These are phyloP conservation scores for Perognathus longimembris DNA, from an alignment of 2,113 vertebrate species.

Conservation along the genomic window DNA sequence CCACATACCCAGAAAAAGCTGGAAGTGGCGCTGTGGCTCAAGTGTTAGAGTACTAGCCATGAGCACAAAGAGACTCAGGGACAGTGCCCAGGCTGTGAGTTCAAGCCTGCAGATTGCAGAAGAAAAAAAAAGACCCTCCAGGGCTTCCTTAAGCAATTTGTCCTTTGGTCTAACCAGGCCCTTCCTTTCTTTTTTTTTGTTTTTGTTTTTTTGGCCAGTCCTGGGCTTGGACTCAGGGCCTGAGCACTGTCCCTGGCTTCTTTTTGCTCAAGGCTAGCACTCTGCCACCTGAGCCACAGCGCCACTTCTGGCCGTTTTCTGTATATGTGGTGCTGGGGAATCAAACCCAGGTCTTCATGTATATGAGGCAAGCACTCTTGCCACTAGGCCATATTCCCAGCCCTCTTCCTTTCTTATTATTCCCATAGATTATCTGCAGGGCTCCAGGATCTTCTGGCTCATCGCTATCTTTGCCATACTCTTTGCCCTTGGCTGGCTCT, in stretches of 20 bases:
- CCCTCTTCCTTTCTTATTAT: too few species aligned
- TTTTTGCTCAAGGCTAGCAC: too few species aligned
- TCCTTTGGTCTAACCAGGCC: neutral
- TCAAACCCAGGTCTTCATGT: too few species aligned
- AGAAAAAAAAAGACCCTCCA: neutral
- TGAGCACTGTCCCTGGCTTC: too few species aligned
- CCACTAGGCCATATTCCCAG: too few species aligned
- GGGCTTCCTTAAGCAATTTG: neutral
- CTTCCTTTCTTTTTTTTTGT: constrained; percentile 34
- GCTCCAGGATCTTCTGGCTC: constrained; percentile 65
- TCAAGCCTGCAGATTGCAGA: neutral
- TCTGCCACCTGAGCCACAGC: too few species aligned
- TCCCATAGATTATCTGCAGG: constrained; percentile 68
- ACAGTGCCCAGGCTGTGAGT: neutral
- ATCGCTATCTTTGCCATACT: constrained; percentile 53
- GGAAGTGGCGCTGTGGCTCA: neutral
- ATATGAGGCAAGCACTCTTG: too few species aligned
- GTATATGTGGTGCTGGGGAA: too few species aligned
- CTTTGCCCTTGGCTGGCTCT: constrained; percentile 41
- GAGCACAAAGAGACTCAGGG: neutral
- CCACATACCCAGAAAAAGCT: too few species aligned
- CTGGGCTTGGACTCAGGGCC: too few species aligned
- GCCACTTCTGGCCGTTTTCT: too few species aligned
- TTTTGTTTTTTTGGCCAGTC: too few species aligned
- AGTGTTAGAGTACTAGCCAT: neutral